Percentiles rank a stretch among this genome's conserved stretches.
Conservation (phyloP, 2,113 vertebrate species). For the Upupa epops region DNA sequence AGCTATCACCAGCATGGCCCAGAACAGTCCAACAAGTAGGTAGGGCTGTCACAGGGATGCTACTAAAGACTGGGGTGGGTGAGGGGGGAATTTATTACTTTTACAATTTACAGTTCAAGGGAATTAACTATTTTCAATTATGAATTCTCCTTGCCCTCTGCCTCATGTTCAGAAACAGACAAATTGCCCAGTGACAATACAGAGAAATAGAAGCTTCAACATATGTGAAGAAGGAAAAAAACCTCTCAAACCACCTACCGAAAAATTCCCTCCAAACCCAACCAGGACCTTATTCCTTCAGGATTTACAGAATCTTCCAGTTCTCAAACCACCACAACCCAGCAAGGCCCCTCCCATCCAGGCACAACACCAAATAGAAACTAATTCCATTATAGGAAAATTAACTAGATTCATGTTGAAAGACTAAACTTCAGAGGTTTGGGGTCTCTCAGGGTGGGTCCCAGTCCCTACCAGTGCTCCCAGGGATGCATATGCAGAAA, state of each 20-base stretch:
- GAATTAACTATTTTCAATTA: not conserved
- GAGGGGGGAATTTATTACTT: not conserved
- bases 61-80: fast-evolving
- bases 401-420: not conserved
- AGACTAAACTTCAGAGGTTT: not conserved
- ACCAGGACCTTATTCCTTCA: not conserved
- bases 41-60: not conserved
- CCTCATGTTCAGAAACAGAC: not conserved
- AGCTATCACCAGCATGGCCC: not conserved
- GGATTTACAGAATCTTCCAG: not conserved
- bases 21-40: not conserved
- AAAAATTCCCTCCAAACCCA: too few relatives aligned
- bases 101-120: too few relatives aligned
- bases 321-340: not conserved
- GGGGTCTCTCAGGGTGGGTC: not conserved
- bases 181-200: not conserved
- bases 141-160: not conserved
- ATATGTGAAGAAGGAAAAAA: fast-evolving
- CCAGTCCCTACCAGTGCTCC: fast-evolving
- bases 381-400: not conserved
- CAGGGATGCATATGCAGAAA: not conserved
- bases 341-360: not conserved
- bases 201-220: not conserved
- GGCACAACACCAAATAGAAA: not conserved
- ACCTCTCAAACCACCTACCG: too few relatives aligned